These are phyloP conservation scores for Balaenoptera acutorostrata DNA, from an alignment of 2,113 vertebrate genomes.

Conservation along the genomic window DNA sequence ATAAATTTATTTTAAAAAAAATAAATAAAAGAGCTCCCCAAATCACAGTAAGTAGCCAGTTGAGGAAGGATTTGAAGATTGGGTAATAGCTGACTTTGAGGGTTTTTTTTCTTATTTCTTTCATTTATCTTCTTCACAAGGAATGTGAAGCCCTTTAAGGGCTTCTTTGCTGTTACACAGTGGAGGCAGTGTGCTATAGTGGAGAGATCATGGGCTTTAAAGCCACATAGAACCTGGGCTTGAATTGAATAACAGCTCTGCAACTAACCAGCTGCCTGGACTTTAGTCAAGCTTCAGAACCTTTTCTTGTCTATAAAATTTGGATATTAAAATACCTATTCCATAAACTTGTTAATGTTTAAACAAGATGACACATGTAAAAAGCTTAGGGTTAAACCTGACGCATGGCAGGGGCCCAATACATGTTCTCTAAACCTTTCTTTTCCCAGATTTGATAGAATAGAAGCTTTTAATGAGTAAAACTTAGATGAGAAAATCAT, in stretches of 20 bases:
- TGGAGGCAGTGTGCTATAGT: conserved; percentile 37
- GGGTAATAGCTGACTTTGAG: conserved; percentile 26
- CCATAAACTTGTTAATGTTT: conserved; percentile 57
- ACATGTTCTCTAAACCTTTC: background rate
- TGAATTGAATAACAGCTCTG: conserved; percentile 30
- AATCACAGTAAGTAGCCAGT: conserved; percentile 33
- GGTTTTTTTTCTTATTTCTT: background rate
- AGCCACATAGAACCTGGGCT: conserved; percentile 16
- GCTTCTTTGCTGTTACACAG: conserved; percentile 31
- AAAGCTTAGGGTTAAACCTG: conserved; percentile 20
- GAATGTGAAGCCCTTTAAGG: conserved; percentile 45
- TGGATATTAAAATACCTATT: conserved; percentile 56
- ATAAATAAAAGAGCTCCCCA: background rate
- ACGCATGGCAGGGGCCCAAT: background rate
- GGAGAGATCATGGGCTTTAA: conserved; percentile 21
- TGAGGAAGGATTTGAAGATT: conserved; percentile 40
- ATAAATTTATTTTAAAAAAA: no score
- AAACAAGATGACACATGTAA: conserved; percentile 9
- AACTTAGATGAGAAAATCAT: conserved; percentile 23
- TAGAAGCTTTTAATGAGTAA: conserved; percentile 31
- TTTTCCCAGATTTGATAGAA: background rate
- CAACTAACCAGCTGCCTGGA: conserved; percentile 37
- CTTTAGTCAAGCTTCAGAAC: conserved; percentile 48
- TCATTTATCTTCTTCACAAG: conserved; percentile 45
- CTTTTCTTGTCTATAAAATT: conserved; percentile 57